Conservation (phyloP, 2,888 invertebrate genomes). For the Coelogynopora nodosa region DNA sequence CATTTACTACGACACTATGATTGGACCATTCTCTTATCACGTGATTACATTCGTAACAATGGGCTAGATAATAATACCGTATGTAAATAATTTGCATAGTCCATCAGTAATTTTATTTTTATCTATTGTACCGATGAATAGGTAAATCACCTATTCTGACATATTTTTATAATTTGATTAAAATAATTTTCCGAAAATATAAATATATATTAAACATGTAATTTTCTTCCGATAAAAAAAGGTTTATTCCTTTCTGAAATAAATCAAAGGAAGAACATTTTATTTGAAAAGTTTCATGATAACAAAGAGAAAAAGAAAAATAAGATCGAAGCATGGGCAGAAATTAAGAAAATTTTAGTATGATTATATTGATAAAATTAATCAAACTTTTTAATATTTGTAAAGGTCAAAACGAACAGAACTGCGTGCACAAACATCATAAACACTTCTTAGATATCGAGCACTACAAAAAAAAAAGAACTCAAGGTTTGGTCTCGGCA, state of each 20-base stretch:
- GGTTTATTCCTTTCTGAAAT: constrained; percentile 24
- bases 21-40: no score
- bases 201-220: background rate
- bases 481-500: no score
- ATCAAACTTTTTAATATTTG: no score
- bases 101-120: no score
- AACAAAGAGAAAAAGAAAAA: constrained; percentile 11
- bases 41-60: no score
- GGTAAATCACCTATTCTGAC: background rate
- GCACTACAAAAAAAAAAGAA: no score
- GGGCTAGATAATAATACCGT: background rate
- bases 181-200: no score
- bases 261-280: constrained; percentile 10
- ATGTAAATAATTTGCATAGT: background rate
- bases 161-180: background rate
- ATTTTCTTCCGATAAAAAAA: background rate
- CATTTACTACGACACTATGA: background rate
- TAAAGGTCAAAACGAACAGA: no score
- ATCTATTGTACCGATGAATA: no score
- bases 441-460: no score
- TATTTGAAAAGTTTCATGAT: constrained; percentile 2
- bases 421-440: no score
- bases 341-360: background rate
- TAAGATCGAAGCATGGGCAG: background rate
- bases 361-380: background rate